Evolutionary conservation across 2,113 vertebrate genomes (phyloP).

Genomic region (Nerophis lumbriciformis): DNA sequence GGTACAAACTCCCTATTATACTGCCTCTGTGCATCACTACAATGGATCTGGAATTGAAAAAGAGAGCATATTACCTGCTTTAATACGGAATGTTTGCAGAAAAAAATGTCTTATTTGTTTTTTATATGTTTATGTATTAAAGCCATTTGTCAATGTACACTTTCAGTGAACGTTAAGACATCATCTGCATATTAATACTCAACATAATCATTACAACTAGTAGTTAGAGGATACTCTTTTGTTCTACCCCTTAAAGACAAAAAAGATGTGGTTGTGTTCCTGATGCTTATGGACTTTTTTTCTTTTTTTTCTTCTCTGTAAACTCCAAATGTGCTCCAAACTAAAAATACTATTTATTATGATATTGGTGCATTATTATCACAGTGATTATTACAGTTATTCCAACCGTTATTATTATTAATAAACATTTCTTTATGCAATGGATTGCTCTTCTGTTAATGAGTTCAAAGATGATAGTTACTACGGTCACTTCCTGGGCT

Average conservation of each 20-base stretch:
- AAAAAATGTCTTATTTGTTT: no score
- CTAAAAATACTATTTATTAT: conserved; percentile 73
- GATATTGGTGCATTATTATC: conserved; percentile 66
- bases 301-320: conserved; percentile 40
- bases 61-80: background rate
- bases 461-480: background rate
- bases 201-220: no score
- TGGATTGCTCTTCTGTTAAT: conserved; percentile 26
- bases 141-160: no score
- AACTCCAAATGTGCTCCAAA: conserved; percentile 69
- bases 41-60: background rate
- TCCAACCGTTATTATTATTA: conserved; percentile 69
- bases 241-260: conserved; percentile 1
- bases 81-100: no score
- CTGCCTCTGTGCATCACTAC: background rate
- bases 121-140: no score
- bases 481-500: no score
- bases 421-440: conserved; percentile 74
- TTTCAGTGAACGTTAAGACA: no score
- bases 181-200: no score
- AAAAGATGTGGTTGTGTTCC: background rate
- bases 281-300: conserved; percentile 35
- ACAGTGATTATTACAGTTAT: conserved; percentile 59
- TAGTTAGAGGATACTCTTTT: no score
- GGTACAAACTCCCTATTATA: background rate